Evolutionary conservation across 2,888 invertebrate genomes (phyloP), one percentile per base, ranked within the genome.

Genomic region (Drosophila pseudotalamancana): DNA sequence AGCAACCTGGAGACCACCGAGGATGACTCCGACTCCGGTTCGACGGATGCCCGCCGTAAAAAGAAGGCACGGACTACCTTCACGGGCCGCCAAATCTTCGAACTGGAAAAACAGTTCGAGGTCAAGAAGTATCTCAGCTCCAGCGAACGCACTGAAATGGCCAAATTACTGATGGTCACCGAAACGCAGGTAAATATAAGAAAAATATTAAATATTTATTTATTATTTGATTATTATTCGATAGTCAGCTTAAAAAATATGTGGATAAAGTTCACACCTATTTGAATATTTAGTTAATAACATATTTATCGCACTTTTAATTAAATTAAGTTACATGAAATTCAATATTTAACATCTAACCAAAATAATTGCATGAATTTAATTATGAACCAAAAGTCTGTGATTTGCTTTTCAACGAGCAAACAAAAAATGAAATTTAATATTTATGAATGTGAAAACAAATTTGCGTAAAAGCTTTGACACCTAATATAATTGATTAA

Each of bases 111-210:
- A 90, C 96, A 98, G 92, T 98, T 98, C 90, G 98, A 98, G 91
- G 94, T 96, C 83, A 98, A 98, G 93, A 98, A 98, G 92, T 98
- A 98, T 92, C 93, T 98, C 71, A 98, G 97, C 76, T 98, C 98
- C 19, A 97, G 97, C 68, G 98, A 98, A 91, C 92, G 98, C 74
- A 96, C 97, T 29, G 98, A 98, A 84, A 97, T 98, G 97, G 98
- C 98, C 19, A 96, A 97, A 86, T 92, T 97, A 68, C 93, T 98
- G 59, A 97, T 96, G 90, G 98, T 98, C 67, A 98, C 98, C 1
- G 98, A 98, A 92, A 98, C 98, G 32, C 98, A 98, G 96, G 98
- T 98, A 90, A 92, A 94, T 23, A 49, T 23, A 16, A 9, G 1
- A 9, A 18, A 23, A 6, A 32, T 23, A 16, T n/a, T 1, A 9